These are phyloP conservation scores for Amiota communis DNA, from an alignment of 2,888 invertebrate species.

Conservation along the genomic window DNA sequence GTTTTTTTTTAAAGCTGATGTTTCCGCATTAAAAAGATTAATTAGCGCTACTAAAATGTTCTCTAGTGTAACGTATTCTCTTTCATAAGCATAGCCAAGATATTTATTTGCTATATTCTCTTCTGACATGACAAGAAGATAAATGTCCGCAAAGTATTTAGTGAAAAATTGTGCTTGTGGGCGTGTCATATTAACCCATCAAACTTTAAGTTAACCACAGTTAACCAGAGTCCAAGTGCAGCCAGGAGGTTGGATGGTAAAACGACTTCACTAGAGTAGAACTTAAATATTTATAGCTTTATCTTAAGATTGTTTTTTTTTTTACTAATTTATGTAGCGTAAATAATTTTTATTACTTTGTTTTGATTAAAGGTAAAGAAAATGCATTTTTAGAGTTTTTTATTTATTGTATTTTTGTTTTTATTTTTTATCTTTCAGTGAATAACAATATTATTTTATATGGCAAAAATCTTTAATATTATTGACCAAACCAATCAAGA, in stretches of 20 bases:
- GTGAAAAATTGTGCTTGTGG: background rate
- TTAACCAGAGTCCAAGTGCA: too few relatives aligned
- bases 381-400: background rate
- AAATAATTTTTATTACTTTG: slow-evolving; percentile 1
- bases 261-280: background rate
- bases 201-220: background rate
- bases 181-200: slow-evolving; percentile 6
- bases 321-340: slow-evolving; percentile 11
- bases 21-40: slow-evolving; percentile 14
- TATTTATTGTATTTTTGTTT: background rate
- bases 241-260: background rate
- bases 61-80: background rate
- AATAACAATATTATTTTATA: too few relatives aligned
- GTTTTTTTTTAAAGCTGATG: background rate
- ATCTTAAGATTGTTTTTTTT: background rate
- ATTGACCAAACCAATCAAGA: background rate
- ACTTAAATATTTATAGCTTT: slow-evolving; percentile 2
- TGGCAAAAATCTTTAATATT: too few relatives aligned
- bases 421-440: background rate
- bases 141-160: background rate
- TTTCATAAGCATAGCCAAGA: background rate
- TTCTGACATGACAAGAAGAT: background rate
- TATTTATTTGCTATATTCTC: background rate
- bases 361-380: background rate
- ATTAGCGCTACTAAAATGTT: background rate